A percentile compares a stretch with the other conserved stretches of the same genome.
Conservation (phyloP, 2,888 invertebrate genomes). For the Choreutis nemorana region DNA sequence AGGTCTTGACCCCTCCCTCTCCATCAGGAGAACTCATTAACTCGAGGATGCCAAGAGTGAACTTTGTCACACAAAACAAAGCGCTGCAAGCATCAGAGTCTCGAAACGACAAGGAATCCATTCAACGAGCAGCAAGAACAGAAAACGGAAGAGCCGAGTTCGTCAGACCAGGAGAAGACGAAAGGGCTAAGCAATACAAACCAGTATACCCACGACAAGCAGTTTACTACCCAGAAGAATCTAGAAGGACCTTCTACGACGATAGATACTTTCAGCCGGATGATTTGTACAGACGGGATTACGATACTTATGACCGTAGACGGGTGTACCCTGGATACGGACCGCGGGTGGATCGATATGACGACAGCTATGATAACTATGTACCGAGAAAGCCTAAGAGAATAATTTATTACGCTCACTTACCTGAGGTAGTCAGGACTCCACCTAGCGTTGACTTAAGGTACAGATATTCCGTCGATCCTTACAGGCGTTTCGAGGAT, state of each 20-base stretch:
- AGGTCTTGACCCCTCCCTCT: constrained; percentile 59
- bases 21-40: constrained; percentile 63
- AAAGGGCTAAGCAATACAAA: constrained; percentile 33
- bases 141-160: constrained; percentile 49
- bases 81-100: constrained; percentile 54
- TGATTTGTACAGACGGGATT: constrained; percentile 47
- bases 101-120: constrained; percentile 54
- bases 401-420: constrained; percentile 75
- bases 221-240: constrained; percentile 55
- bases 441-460: constrained; percentile 65
- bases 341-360: constrained; percentile 46
- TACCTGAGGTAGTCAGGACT: constrained; percentile 72
- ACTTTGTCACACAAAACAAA: constrained; percentile 72
- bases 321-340: constrained; percentile 32
- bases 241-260: constrained; percentile 43
- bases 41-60: constrained; percentile 70
- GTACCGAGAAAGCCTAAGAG: constrained; percentile 62
- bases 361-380: constrained; percentile 44
- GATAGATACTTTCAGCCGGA: constrained; percentile 42
- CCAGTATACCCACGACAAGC: constrained; percentile 57
- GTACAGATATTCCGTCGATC: constrained; percentile 56
- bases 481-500: constrained; percentile 49
- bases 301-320: constrained; percentile 44
- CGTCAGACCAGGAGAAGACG: constrained; percentile 47
- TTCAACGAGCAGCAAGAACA: constrained; percentile 45